These are phyloP conservation scores for Lycocerus yunnanus DNA, from an alignment of 2,888 invertebrate species.

Conservation along the genomic window DNA sequence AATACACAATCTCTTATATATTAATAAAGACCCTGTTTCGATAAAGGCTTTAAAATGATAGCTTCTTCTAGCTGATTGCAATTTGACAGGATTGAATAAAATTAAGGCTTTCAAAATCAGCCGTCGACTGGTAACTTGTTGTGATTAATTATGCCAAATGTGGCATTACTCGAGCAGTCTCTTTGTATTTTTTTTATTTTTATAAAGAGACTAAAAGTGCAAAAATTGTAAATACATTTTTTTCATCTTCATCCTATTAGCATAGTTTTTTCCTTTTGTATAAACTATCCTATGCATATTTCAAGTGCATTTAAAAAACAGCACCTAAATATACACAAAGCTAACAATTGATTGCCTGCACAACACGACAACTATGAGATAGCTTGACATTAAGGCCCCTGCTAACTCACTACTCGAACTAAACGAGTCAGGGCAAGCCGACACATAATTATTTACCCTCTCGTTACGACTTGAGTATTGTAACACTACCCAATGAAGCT, in stretches of 20 bases:
- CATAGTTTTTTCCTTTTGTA: slow-evolving; percentile 27
- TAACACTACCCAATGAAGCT: slow-evolving; percentile 42
- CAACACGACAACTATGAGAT: slow-evolving; percentile 56
- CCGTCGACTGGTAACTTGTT: slow-evolving; percentile 18
- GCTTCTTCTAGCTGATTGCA: slow-evolving; percentile 52
- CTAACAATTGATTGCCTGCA: slow-evolving; percentile 56
- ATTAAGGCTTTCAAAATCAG: slow-evolving; percentile 25
- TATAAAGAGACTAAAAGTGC: slow-evolving; percentile 29
- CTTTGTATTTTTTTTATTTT: slow-evolving; percentile 5
- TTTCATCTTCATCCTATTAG: slow-evolving; percentile 35
- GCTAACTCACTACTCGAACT: slow-evolving; percentile 50
- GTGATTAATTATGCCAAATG: slow-evolving; percentile 28
- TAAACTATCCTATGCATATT: slow-evolving; percentile 29
- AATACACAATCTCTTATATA: slow-evolving; percentile 51
- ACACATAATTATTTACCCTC: slow-evolving; percentile 35
- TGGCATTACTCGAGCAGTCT: slow-evolving; percentile 30
- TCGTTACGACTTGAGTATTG: slow-evolving; percentile 41
- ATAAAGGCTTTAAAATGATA: slow-evolving; percentile 56
- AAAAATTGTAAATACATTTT: slow-evolving; percentile 42
- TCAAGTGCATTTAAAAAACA: slow-evolving; percentile 21
- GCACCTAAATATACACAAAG: slow-evolving; percentile 42
- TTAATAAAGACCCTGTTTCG: slow-evolving; percentile 57
- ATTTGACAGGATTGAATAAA: slow-evolving; percentile 30
- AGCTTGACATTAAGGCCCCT: slow-evolving; percentile 56
- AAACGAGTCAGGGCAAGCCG: slow-evolving; percentile 32